phyloP scores from a whole-genome alignment of 2,888 invertebrate genomes.

The Erannis defoliaria region DNA sequence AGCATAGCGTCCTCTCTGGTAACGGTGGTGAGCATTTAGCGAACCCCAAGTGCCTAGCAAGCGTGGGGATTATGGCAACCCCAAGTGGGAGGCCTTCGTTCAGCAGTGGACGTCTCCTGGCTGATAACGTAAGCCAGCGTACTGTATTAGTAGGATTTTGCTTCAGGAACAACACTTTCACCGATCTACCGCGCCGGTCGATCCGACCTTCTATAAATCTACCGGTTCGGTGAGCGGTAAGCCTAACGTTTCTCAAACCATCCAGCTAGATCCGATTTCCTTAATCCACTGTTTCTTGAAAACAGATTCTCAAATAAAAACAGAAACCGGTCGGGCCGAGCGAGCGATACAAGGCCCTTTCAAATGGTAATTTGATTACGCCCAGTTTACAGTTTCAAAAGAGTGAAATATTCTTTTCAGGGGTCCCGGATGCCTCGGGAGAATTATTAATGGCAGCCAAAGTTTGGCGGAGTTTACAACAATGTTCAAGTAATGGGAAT shows the following conservation, averaged over 20 bases:
- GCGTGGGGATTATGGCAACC: no score
- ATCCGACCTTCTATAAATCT: no score
- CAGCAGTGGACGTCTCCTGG: no score
- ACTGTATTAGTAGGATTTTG: no score
- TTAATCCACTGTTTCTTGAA: conserved; percentile 28
- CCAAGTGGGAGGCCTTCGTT: no score
- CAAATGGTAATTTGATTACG: conserved; percentile 84
- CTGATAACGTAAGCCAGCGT: no score
- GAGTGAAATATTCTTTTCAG: conserved; percentile 82
- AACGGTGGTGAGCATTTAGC: no score
- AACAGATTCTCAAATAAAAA: conserved; percentile 30
- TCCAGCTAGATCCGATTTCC: conserved; percentile 16
- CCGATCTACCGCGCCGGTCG: no score
- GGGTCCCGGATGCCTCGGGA: conserved; percentile 67
- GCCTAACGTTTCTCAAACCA: conserved; percentile 15
- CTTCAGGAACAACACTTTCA: no score
- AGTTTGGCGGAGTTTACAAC: conserved; percentile 65
- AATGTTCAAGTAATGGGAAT: conserved; percentile 51
- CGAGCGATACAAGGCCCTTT: conserved; percentile 71
- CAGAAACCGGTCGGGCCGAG: conserved; percentile 18
- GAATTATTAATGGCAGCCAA: conserved; percentile 79
- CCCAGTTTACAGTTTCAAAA: conserved; percentile 78
- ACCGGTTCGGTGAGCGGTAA: no score
- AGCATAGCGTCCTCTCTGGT: no score
- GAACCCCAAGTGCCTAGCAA: no score